A percentile compares a stretch with the other conserved stretches of the same genome.
phyloP scores from a whole-genome alignment of 2,797 vertebrate species.

The Acridotheres tristis region DNA sequence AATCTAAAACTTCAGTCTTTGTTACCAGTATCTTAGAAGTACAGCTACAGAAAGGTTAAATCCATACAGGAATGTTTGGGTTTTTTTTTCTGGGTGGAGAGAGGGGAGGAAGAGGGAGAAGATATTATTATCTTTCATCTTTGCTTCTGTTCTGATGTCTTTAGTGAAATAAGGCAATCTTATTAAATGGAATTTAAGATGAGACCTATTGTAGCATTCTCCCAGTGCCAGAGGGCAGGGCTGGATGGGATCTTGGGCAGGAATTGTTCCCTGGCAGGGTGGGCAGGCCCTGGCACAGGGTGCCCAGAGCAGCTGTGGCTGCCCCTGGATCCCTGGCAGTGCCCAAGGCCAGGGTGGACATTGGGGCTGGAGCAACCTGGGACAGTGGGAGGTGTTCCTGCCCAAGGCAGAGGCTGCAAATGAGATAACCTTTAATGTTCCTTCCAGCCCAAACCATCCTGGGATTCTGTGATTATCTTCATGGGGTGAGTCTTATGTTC shows the following conservation, averaged over 20 bases:
- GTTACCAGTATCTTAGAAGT: background rate
- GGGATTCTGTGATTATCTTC: background rate
- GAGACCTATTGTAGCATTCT: background rate
- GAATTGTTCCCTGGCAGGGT: background rate
- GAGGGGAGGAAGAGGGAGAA: background rate
- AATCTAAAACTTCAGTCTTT: background rate
- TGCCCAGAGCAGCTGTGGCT: background rate
- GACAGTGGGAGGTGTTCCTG: background rate
- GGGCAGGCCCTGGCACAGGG: background rate
- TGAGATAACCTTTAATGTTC: background rate
- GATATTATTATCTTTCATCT: background rate
- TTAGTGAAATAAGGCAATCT: background rate
- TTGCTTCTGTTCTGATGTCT: background rate
- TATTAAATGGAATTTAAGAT: background rate
- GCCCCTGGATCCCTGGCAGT: background rate
- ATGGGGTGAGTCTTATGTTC: background rate
- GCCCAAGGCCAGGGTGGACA: background rate
- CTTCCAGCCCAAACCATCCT: background rate
- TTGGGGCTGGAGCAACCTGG: background rate
- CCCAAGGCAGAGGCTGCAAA: background rate
- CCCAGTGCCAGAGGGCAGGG: background rate
- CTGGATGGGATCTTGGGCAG: rapidly evolving
- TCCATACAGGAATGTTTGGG: background rate
- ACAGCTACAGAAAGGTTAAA: background rate
- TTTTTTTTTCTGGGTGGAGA: background rate